phyloP scores from a whole-genome alignment of 2,113 vertebrate species.

The Chaenogobius annularis region DNA sequence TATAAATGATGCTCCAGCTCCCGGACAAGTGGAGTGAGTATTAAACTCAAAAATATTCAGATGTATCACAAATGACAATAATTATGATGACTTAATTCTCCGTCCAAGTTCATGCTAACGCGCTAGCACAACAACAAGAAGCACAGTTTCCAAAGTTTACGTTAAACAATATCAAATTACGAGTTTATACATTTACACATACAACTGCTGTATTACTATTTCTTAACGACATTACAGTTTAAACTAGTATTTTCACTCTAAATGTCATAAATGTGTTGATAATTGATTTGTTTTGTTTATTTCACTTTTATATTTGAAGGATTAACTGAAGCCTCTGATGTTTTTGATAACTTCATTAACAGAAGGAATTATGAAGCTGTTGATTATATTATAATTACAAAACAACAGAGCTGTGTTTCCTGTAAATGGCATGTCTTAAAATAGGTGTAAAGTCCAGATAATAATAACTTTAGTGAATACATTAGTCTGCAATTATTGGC shows the following conservation, averaged over 20 bases:
- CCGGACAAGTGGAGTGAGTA: conserved; percentile 44
- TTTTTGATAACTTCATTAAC: not conserved
- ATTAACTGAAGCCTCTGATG: no score
- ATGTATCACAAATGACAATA: not conserved
- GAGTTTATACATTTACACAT: not conserved
- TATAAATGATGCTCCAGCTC: conserved; percentile 19
- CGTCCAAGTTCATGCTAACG: not conserved
- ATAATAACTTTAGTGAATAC: no score
- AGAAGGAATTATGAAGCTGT: not conserved
- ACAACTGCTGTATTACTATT: not conserved
- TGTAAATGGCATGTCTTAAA: no score
- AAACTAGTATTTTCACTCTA: not conserved
- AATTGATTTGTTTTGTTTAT: not conserved
- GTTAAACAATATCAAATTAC: not conserved
- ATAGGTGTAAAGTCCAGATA: no score
- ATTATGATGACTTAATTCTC: not conserved
- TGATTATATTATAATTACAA: no score
- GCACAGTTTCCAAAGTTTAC: not conserved
- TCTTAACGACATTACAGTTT: not conserved
- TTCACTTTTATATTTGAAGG: not conserved
- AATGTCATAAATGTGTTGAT: not conserved
- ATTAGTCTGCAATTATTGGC: no score
- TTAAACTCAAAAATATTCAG: not conserved
- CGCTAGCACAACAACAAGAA: not conserved
- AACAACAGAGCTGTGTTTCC: no score